Percentiles rank a stretch among this genome's conserved stretches.
Evolutionary conservation across 2,113 vertebrate genomes (phyloP).

Genomic region (Vidua macroura): DNA sequence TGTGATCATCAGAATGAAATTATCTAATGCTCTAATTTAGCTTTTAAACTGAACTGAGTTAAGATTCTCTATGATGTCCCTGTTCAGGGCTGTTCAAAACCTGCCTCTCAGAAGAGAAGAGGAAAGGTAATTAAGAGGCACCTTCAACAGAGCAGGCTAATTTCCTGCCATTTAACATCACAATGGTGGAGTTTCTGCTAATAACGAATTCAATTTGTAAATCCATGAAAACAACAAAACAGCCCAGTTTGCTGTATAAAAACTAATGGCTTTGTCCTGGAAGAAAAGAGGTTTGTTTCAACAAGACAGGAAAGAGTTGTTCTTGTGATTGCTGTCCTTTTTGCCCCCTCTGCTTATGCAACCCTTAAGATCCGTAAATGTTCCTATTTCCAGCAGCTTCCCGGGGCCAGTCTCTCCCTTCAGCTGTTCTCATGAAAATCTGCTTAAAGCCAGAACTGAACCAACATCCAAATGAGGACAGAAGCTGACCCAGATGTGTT

Average conservation of each 20-base stretch:
- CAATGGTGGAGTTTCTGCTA: background rate
- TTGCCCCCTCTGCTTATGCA: background rate
- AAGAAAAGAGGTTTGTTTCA: background rate
- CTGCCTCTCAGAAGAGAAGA: background rate
- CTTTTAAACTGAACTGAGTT: background rate
- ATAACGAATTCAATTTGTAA: constrained; percentile 24
- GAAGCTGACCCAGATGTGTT: background rate
- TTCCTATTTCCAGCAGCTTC: background rate
- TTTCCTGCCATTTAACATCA: constrained; percentile 30
- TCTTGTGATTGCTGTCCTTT: background rate
- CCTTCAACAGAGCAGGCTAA: background rate
- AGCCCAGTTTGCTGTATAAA: background rate
- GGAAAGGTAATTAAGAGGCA: background rate
- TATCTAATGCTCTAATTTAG: constrained; percentile 9
- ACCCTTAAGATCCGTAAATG: background rate
- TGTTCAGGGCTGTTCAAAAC: background rate
- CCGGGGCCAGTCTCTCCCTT: background rate
- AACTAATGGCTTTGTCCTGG: background rate
- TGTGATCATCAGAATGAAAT: background rate
- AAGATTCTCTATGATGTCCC: background rate
- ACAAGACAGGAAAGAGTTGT: background rate
- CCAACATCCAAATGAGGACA: background rate
- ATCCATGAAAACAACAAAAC: constrained; percentile 24
- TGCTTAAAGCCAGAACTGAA: background rate
- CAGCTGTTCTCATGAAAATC: background rate